Base-by-base conservation (phyloP, 2,113 vertebrate species). In the Phalacrocorax carbo region DNA sequence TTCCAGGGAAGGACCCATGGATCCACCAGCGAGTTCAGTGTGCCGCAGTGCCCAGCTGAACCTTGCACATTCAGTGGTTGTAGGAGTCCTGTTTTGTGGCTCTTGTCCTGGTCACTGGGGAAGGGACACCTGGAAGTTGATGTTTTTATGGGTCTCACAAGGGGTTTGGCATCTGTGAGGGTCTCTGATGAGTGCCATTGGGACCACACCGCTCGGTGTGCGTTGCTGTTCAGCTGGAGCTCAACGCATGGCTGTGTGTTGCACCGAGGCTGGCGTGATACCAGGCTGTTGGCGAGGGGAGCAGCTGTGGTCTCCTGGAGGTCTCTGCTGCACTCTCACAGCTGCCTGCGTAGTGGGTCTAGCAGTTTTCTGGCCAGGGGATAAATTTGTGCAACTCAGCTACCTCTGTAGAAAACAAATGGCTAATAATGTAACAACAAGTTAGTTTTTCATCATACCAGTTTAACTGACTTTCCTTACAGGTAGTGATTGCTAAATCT, bases 141-240 rank as follows among this genome's bases (percentile, higher is more conserved):
- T 62, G 48, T 23, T 77, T 79, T 66, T 42, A 13, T 42, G 10
- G 10, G 9, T 73, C 46, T 83, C 9, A 17, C 3, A 7, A 42
- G 30, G 13, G 5, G 2, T 52, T 81, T 92, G 62, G 13, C 26
- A 57, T 52, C 73, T 85, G 20, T 92, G 58, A 69, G 6, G 13
- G 32, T 75, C 38, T 64, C 20, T 89, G 64, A 8, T 1, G 25
- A 13, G 61, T 76, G 29, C 17, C 12, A 1, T 0, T 48, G 57
- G 32, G 25, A 44, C 15, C 38, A 11, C 32, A 25, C 3, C 1
- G 2, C 36, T 52, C 0, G 0, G 18, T 29, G 16, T 70, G 62
- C 0, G 0, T 46, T 76, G 29, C 22, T 51, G 8, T 79, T 86
- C 18, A 60, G 46, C 25, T 55, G 29, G 36, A 80, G 62, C 16